Evolutionary conservation across 2,888 invertebrate genomes (phyloP).

Genomic region (Helicoverpa assulta): DNA sequence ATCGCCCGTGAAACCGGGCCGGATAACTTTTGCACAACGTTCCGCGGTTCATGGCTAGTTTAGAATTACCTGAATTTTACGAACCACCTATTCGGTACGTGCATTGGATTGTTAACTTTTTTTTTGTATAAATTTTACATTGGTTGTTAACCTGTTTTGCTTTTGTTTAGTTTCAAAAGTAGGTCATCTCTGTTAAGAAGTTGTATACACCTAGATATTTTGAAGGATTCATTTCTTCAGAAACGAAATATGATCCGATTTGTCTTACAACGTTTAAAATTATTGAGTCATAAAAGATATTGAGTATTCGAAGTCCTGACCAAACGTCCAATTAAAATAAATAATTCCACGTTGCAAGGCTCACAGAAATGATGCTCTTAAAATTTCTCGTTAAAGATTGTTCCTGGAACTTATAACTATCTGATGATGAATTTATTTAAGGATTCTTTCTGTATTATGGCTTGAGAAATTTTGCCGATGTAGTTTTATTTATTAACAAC

Average conservation of each 20-base stretch:
- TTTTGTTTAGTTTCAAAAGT: conserved; percentile 5
- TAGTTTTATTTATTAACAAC: not conserved
- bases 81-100: conserved; percentile 50
- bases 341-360: not conserved
- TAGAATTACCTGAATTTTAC: conserved; percentile 60
- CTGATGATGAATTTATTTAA: not conserved
- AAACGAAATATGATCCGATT: too few relatives aligned
- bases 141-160: not conserved
- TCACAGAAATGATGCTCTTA: not conserved
- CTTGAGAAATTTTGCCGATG: not conserved
- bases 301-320: too few relatives aligned
- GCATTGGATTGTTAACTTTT: conserved; percentile 22
- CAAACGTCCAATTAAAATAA: not conserved
- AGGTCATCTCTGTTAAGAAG: too few relatives aligned
- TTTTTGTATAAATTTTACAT: conserved; percentile 6
- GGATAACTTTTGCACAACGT: conserved; percentile 61
- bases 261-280: too few relatives aligned
- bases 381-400: not conserved
- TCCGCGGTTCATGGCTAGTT: conserved; percentile 56
- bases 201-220: too few relatives aligned
- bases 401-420: not conserved
- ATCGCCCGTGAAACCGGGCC: conserved; percentile 56
- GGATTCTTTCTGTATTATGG: not conserved
- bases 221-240: too few relatives aligned
- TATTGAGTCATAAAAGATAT: too few relatives aligned